A percentile compares a stretch with the other conserved stretches of the same genome.
phyloP scores from a whole-genome alignment of 2,888 invertebrate species.

The Phengaris alcon region DNA sequence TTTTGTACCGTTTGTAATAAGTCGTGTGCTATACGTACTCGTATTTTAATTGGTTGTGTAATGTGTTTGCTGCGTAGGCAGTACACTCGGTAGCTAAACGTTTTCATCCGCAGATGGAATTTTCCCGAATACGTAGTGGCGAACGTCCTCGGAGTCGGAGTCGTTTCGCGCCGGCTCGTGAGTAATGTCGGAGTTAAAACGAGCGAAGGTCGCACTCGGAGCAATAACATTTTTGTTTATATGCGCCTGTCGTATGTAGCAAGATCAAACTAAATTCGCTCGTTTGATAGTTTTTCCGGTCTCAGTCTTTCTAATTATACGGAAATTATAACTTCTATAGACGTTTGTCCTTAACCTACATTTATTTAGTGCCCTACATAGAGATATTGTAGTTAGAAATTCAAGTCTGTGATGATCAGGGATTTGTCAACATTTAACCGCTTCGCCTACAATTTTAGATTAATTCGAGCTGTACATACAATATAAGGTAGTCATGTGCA shows the following conservation, averaged over 20 bases:
- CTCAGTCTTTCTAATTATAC: background rate
- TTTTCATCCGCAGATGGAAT: slow-evolving; percentile 4
- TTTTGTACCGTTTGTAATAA: no score
- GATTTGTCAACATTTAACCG: no score
- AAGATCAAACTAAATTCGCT: slow-evolving; percentile 26
- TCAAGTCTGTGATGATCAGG: no score
- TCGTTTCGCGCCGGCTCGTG: slow-evolving; percentile 8
- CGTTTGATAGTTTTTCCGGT: background rate
- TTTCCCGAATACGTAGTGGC: slow-evolving; percentile 12
- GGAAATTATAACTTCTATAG: background rate
- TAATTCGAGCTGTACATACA: no score
- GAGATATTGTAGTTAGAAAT: no score
- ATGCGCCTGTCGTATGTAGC: slow-evolving; percentile 5
- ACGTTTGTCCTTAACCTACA: background rate
- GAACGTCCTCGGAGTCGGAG: background rate
- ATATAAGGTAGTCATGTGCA: no score
- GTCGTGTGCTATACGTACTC: no score
- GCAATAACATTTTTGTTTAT: slow-evolving; percentile 23
- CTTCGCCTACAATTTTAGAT: no score
- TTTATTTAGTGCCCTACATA: no score
- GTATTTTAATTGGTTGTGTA: no score
- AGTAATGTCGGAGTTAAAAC: slow-evolving; percentile 10
- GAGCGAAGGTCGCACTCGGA: slow-evolving; percentile 23
- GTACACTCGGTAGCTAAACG: background rate
- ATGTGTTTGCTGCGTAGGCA: background rate